Percentiles rank a stretch among this genome's conserved stretches.
Conservation (phyloP, 2,797 vertebrate genomes). For the Sparidentex hasta region DNA sequence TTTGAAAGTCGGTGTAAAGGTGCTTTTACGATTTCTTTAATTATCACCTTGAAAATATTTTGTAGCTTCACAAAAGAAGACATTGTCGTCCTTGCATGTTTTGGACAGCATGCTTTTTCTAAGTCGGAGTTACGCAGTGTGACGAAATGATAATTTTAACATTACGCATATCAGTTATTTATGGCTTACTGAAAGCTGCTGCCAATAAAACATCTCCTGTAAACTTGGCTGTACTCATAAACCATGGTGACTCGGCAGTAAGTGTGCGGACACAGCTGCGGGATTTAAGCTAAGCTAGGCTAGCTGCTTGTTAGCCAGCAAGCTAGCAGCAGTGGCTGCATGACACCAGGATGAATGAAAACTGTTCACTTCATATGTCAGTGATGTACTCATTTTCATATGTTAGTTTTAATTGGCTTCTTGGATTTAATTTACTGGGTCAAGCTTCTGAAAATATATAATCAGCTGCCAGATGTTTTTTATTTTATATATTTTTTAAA, state of each 20-base stretch:
- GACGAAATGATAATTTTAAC: not conserved
- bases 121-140: conserved; percentile 8
- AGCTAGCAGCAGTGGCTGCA: conserved; percentile 36
- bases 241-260: rapidly evolving
- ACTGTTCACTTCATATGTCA: not conserved
- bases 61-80: not conserved
- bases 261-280: not conserved
- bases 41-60: not conserved
- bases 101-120: conserved; percentile 13
- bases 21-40: rapidly evolving
- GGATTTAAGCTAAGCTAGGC: conserved; percentile 37
- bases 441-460: too few relatives aligned
- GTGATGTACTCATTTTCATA: rapidly evolving
- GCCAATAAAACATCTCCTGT: rapidly evolving
- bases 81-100: not conserved
- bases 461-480: not conserved
- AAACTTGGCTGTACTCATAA: rapidly evolving
- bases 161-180: not conserved
- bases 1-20: rapidly evolving
- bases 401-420: too few relatives aligned
- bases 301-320: conserved; percentile 63
- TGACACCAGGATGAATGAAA: not conserved
- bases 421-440: not conserved
- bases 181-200: rapidly evolving
- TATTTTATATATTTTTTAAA: not conserved